These are phyloP conservation scores for Aythya fuligula DNA, from an alignment of 2,797 vertebrate genomes.

Conservation along the genomic window DNA sequence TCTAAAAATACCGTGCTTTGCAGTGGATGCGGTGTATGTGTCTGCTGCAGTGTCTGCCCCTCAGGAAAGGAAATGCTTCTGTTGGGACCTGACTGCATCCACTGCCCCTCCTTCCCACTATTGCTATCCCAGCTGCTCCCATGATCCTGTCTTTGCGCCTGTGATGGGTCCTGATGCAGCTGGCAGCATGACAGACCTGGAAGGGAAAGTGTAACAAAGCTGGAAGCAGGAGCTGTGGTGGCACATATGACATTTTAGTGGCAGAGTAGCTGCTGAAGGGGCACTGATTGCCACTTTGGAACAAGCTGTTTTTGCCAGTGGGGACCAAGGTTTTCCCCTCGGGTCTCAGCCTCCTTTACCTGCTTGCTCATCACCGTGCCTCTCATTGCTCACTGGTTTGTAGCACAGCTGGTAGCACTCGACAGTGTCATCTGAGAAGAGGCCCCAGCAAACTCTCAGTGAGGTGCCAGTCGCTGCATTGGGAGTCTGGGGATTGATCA, in stretches of 20 bases:
- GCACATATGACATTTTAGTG: background rate
- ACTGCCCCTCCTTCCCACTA: background rate
- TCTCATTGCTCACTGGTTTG: conserved; percentile 83
- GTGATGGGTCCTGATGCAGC: background rate
- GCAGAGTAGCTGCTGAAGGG: background rate
- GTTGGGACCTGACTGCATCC: background rate
- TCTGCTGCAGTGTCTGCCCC: background rate
- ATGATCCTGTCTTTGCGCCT: background rate
- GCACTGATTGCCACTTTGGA: background rate
- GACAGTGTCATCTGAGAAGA: conserved; percentile 93
- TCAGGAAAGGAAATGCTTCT: background rate
- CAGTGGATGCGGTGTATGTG: background rate
- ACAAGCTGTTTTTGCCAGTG: background rate
- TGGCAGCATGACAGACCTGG: background rate
- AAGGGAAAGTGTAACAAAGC: background rate
- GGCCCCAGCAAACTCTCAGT: conserved; percentile 91
- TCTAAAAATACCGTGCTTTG: conserved; percentile 9
- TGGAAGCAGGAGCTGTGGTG: background rate
- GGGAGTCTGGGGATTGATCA: conserved; percentile 91
- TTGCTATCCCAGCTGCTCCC: background rate
- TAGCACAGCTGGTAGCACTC: conserved; percentile 90
- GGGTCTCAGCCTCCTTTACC: conserved; percentile 72
- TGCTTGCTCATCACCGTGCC: conserved; percentile 58
- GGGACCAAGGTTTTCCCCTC: background rate
- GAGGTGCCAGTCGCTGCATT: conserved; percentile 90